Base-by-base conservation (phyloP, 37 sponge, comb jelly and placozoan species). In the Aplysina aerophoba region DNA sequence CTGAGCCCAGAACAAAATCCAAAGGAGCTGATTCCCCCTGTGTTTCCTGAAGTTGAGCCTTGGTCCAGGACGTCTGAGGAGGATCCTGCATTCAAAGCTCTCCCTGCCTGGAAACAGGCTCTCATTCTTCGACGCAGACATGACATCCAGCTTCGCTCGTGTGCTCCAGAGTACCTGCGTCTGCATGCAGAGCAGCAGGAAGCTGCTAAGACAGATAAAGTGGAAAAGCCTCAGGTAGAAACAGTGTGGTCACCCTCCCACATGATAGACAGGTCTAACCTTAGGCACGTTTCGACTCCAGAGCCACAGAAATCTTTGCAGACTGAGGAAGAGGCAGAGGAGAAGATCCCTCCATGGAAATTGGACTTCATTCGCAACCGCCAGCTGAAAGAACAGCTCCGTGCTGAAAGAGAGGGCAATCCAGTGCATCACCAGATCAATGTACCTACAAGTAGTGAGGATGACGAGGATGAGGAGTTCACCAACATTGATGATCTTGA, bases 31-130 rank as follows among this genome's bases (percentile, higher is more conserved):
- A 59, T 68, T 4, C 83, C 94, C 50, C 94, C 94, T 24, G 81
- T 88, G 28, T 87, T 80, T 74, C 85, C 85, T 20, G 82, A 71
- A 44, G 78, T 85, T 13, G 84, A 77, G 14, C 82, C 89, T 31
- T 93, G 91, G 94, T 90, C 94, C 12, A 81, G 88, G 68, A 81
- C 88, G 0, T 34, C 68, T 6, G 93, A 92, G 59, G 83, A 88
- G 15, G 89, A 95, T 41, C 84, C 89, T 0, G 67, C 87, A 57
- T 90, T 95, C 80, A 33, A 44, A 22, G 79, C 72, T 13, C 54
- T 92, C 5, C 96, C 96, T 14, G 74, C 41, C 13, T 95, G 96
- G 96, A 95, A 92, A 74, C 91, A 92, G 63, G 88, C 86, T 3
- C 55, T 95, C 24, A 90, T 95, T 25, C 44, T 44, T 36, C 84